These are phyloP conservation scores for Mesaphorura yosii DNA, from an alignment of 1,140 invertebrate species.

Conservation along the genomic window DNA sequence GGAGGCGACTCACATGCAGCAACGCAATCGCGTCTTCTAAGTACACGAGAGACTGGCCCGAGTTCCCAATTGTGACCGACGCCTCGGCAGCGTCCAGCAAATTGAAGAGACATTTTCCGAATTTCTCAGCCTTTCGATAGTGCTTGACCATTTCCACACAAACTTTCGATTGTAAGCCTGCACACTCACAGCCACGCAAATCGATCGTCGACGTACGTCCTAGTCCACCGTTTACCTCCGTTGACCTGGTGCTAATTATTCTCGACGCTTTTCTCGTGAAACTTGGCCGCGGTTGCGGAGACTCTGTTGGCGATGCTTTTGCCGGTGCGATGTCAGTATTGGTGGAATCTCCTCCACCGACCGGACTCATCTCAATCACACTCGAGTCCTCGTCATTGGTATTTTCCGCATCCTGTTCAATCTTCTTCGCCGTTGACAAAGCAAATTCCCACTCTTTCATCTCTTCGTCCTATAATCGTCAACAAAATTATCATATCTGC, in stretches of 20 bases:
- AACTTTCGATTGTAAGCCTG: constrained; percentile 21
- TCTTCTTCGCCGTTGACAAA: no score
- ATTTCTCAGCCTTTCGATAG: constrained; percentile 25
- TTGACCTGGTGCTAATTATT: background rate
- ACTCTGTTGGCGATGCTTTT: no score
- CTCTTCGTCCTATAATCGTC: background rate
- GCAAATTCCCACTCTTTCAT: background rate
- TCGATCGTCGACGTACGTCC: constrained; percentile 9
- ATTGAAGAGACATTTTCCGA: constrained; percentile 26
- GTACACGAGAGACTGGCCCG: constrained; percentile 18
- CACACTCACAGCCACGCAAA: constrained; percentile 22
- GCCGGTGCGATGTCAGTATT: background rate
- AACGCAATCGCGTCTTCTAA: constrained; percentile 17
- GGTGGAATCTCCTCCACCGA: background rate
- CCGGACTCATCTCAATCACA: background rate
- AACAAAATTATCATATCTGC: background rate
- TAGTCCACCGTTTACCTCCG: background rate
- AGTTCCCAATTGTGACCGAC: constrained; percentile 20
- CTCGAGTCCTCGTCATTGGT: no score
- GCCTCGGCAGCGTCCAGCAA: constrained; percentile 24
- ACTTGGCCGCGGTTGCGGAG: background rate
- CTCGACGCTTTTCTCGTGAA: background rate
- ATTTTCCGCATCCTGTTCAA: no score
- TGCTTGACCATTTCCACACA: constrained; percentile 24
- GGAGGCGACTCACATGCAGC: constrained; percentile 2